Percentiles rank a stretch among this genome's conserved stretches.
These are phyloP conservation scores for Lucinisca nassula DNA, from an alignment of 2,888 invertebrate genomes.

Conservation along the genomic window DNA sequence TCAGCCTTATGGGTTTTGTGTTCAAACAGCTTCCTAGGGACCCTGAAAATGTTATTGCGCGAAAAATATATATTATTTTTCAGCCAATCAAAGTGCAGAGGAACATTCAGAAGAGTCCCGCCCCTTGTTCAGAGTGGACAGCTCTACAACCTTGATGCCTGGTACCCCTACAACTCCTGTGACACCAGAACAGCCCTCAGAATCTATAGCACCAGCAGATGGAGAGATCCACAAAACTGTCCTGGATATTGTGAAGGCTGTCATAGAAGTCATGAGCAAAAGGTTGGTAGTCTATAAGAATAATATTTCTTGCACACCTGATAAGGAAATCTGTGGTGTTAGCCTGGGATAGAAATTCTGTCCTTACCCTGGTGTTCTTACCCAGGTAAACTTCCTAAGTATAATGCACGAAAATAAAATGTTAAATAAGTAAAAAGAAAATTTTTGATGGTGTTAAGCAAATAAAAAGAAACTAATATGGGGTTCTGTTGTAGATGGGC, in stretches of 20 bases:
- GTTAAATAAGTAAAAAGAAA: too few relatives aligned
- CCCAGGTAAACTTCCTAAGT: too few relatives aligned
- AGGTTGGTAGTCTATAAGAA: conserved; percentile 83
- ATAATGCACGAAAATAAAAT: too few relatives aligned
- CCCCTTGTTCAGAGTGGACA: conserved; percentile 83
- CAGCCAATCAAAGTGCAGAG: conserved; percentile 66
- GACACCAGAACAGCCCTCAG: conserved; percentile 72
- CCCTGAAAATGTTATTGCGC: too few relatives aligned
- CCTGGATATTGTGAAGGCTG: conserved; percentile 94
- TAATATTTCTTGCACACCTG: conserved; percentile 6
- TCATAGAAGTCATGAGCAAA: conserved; percentile 96
- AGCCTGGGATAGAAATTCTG: too few relatives aligned
- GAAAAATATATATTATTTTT: background rate
- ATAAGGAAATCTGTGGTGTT: too few relatives aligned
- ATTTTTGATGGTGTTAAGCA: too few relatives aligned
- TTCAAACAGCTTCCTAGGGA: too few relatives aligned
- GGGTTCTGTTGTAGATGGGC: too few relatives aligned
- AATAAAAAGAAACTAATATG: too few relatives aligned
- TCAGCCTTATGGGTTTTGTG: too few relatives aligned
- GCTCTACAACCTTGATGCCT: conserved; percentile 85
- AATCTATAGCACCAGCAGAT: conserved; percentile 73
- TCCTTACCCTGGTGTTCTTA: too few relatives aligned
- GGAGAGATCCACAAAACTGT: conserved; percentile 82
- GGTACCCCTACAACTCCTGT: conserved; percentile 78
- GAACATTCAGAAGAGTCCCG: conserved; percentile 64